These are phyloP conservation scores for Nephotettix cincticeps DNA, from an alignment of 1,140 invertebrate species.

Conservation along the genomic window DNA sequence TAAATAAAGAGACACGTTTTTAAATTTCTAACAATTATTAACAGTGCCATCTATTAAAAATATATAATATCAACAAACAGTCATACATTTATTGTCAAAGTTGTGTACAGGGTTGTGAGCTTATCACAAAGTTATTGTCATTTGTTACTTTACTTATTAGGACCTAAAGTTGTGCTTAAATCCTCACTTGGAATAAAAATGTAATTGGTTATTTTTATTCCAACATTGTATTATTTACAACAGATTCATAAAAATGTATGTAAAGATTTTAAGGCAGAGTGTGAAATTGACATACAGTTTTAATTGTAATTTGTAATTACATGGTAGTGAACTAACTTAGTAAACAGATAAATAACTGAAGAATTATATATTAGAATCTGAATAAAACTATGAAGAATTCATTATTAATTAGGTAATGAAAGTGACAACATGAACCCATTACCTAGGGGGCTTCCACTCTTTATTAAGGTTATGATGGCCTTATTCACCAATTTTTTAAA, in stretches of 20 bases:
- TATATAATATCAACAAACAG: constrained; percentile 2
- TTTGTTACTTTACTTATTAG: neutral
- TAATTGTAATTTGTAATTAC: neutral
- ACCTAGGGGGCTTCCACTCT: too few species aligned
- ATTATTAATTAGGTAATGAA: too few species aligned
- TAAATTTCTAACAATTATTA: neutral
- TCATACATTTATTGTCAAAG: constrained; percentile 9
- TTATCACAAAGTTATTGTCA: constrained; percentile 7
- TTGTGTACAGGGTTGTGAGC: neutral
- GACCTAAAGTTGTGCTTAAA: constrained; percentile 4
- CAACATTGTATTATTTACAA: constrained; percentile 1
- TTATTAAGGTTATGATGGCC: too few species aligned
- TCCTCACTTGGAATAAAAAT: neutral
- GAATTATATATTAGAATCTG: too few species aligned
- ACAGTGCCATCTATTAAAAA: neutral
- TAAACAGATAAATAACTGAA: too few species aligned
- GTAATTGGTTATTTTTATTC: neutral
- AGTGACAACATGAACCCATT: too few species aligned
- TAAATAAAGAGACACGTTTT: neutral
- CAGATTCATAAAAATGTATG: neutral
- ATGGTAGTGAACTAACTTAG: too few species aligned
- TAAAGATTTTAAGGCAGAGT: neutral
- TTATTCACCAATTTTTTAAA: too few species aligned
- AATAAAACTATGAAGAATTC: too few species aligned
- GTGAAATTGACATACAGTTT: constrained; percentile 12